Conservation (phyloP, 37 sponge, comb jelly and placozoan genomes). For the Tethya wilhelma region DNA sequence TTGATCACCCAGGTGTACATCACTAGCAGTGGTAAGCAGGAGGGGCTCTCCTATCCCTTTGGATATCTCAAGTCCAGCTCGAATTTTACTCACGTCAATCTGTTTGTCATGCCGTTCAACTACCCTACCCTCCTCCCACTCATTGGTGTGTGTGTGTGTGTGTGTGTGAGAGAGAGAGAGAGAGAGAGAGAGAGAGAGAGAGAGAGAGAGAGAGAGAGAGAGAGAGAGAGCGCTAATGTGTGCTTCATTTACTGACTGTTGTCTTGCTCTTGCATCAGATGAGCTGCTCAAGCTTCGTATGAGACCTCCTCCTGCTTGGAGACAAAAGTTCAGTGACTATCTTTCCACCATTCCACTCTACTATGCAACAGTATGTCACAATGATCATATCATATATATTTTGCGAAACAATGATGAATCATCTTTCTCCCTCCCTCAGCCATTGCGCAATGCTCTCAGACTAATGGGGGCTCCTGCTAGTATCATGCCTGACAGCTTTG, state of each 20-base stretch:
- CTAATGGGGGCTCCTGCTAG: constrained; percentile 77
- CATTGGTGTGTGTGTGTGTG: constrained; percentile 65
- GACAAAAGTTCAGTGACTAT: constrained; percentile 82
- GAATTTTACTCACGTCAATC: constrained; percentile 79
- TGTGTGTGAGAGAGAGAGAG: background rate
- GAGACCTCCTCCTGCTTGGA: constrained; percentile 79
- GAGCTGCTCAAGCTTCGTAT: constrained; percentile 54
- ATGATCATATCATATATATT: too few species aligned
- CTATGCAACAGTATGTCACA: constrained; percentile 74
- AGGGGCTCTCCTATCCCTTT: constrained; percentile 79
- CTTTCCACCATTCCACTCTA: constrained; percentile 79
- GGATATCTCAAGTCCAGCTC: constrained; percentile 98
- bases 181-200: background rate
- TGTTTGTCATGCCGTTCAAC: constrained; percentile 97
- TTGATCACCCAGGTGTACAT: constrained; percentile 73
- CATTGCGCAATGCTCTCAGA: constrained; percentile 79
- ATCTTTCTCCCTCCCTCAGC: constrained; percentile 55
- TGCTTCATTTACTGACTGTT: background rate
- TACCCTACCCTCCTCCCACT: constrained; percentile 91
- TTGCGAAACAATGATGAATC: too few species aligned
- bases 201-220: constrained; percentile 2
- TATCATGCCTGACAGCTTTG: constrained; percentile 81
- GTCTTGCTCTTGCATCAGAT: constrained; percentile 27
- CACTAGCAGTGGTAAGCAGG: constrained; percentile 65
- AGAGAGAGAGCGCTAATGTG: background rate